phyloP scores from a whole-genome alignment of 2,888 invertebrate genomes.

The Linnaemya vulpina region DNA sequence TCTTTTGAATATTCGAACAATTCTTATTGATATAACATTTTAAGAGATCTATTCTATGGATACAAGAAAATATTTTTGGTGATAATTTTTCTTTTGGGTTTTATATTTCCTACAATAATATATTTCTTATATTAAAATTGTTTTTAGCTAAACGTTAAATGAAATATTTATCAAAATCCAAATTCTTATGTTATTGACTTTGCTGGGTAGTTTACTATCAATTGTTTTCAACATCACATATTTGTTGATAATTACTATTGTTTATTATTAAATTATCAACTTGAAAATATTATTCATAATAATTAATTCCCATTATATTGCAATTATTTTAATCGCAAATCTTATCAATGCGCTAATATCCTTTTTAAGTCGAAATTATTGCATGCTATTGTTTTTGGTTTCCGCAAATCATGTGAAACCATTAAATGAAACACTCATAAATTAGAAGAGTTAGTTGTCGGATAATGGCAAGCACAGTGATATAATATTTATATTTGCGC shows the following conservation, averaged over 20 bases:
- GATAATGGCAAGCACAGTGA: too few relatives aligned
- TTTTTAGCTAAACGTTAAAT: too few relatives aligned
- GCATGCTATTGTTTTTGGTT: not conserved
- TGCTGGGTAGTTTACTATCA: not conserved
- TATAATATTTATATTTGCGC: too few relatives aligned
- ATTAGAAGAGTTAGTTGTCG: too few relatives aligned
- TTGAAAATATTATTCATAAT: slow-evolving; percentile 42
- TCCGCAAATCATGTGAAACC: not conserved
- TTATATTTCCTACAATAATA: too few relatives aligned
- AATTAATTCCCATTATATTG: slow-evolving; percentile 60
- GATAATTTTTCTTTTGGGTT: too few relatives aligned
- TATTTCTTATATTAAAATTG: too few relatives aligned
- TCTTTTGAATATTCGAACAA: too few relatives aligned
- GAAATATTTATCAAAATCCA: too few relatives aligned
- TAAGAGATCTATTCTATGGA: too few relatives aligned
- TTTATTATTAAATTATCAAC: slow-evolving; percentile 48
- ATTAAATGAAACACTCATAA: not conserved
- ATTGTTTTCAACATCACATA: not conserved
- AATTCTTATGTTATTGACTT: not conserved
- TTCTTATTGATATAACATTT: too few relatives aligned
- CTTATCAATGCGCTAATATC: slow-evolving; percentile 45
- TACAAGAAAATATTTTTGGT: too few relatives aligned
- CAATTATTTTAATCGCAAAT: slow-evolving; percentile 57
- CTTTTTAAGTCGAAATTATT: slow-evolving; percentile 9
- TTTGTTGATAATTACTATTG: slow-evolving; percentile 27